Evolutionary conservation across 2,113 vertebrate genomes (phyloP).

Genomic region (Nothobranchius furzeri): DNA sequence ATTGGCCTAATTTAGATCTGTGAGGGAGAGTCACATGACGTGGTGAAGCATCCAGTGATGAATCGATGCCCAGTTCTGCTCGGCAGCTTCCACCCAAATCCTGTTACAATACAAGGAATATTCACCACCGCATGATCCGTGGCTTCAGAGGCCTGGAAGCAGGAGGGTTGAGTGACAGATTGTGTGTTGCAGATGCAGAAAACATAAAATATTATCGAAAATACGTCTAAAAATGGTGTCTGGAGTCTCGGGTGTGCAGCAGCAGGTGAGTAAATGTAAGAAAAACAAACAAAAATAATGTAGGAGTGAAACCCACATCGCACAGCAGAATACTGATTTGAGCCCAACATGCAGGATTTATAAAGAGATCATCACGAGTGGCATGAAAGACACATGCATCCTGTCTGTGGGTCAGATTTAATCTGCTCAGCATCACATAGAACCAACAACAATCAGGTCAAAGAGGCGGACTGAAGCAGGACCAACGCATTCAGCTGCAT

Average conservation of each 20-base stretch:
- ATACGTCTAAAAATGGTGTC: neutral
- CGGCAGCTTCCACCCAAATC: constrained; percentile 8
- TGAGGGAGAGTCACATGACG: constrained; percentile 46
- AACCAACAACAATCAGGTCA: constrained; percentile 22
- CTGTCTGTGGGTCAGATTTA: constrained; percentile 1
- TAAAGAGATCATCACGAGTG: neutral
- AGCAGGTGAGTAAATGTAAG: neutral
- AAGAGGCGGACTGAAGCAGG: neutral
- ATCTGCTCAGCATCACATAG: neutral
- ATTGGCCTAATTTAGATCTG: constrained; percentile 69
- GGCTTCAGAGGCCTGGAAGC: neutral
- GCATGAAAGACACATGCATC: neutral
- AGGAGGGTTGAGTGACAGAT: neutral
- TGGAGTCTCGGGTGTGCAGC: neutral
- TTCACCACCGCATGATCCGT: neutral
- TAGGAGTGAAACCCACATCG: neutral
- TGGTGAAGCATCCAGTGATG: constrained; percentile 27
- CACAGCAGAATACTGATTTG: neutral
- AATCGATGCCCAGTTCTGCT: constrained; percentile 36
- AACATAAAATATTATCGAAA: neutral
- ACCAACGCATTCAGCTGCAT: neutral
- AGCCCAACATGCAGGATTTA: neutral
- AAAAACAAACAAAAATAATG: neutral
- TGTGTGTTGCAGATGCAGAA: neutral
- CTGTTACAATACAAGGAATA: constrained; percentile 6